phyloP scores from a whole-genome alignment of 1,140 invertebrate genomes.

The Bilobella aurantiaca region DNA sequence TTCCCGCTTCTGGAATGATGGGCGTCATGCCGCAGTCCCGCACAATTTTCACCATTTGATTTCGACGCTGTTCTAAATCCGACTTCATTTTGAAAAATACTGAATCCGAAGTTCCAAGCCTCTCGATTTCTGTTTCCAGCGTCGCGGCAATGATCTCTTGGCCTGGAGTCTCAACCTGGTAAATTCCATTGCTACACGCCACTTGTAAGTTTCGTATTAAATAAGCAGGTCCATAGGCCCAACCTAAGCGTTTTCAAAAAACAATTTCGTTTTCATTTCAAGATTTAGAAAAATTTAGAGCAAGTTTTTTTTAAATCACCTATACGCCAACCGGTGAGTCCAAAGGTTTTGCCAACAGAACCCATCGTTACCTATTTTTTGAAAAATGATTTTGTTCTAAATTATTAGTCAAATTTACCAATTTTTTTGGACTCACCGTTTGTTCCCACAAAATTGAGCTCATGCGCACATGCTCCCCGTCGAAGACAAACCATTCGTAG shows the following conservation, averaged over 20 bases:
- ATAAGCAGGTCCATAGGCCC: constrained; percentile 76
- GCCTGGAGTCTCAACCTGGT: constrained; percentile 74
- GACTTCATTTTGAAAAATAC: constrained; percentile 69
- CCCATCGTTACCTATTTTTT: too few species aligned
- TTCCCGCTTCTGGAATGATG: constrained; percentile 91
- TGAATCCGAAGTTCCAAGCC: constrained; percentile 62
- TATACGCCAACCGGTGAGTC: constrained; percentile 90
- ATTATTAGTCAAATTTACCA: too few species aligned
- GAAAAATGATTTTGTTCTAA: too few species aligned
- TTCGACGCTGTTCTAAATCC: constrained; percentile 71
- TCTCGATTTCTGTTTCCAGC: constrained; percentile 73
- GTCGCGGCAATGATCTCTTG: constrained; percentile 83
- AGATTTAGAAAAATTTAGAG: not conserved
- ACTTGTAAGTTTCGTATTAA: constrained; percentile 69
- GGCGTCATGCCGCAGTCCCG: constrained; percentile 74
- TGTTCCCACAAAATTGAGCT: constrained; percentile 79
- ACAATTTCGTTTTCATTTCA: not conserved
- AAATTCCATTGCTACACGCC: constrained; percentile 87
- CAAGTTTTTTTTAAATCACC: not conserved
- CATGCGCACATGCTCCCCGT: constrained; percentile 79
- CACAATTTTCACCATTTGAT: constrained; percentile 69
- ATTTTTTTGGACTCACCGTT: constrained; percentile 85
- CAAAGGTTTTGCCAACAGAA: constrained; percentile 95
- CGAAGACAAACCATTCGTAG: constrained; percentile 70
- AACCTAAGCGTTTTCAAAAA: constrained; percentile 50